phyloP scores from a whole-genome alignment of 2,888 invertebrate genomes.

The Bellardia pandia region DNA sequence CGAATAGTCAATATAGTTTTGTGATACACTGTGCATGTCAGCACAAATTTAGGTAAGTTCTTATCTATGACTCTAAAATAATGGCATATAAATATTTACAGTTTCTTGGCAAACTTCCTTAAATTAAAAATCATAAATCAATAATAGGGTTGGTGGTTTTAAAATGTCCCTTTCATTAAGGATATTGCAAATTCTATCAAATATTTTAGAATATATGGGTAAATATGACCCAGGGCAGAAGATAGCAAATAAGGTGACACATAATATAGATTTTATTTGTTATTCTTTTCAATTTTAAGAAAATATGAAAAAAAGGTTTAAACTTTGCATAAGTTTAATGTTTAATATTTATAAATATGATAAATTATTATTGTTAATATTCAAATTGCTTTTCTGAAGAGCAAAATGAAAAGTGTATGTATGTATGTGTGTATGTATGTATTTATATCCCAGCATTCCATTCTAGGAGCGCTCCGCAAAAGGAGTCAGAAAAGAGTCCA shows the following conservation, averaged over 20 bases:
- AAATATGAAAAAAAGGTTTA: constrained; percentile 1
- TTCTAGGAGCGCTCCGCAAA: too few relatives aligned
- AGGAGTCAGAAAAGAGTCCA: too few relatives aligned
- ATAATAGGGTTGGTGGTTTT: not conserved
- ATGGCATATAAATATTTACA: constrained; percentile 8
- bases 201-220: not conserved
- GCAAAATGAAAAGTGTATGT: not conserved
- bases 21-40: too few relatives aligned
- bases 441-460: too few relatives aligned
- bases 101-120: not conserved
- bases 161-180: not conserved
- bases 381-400: constrained; percentile 42
- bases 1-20: too few relatives aligned
- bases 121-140: not conserved
- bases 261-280: constrained; percentile 10
- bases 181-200: not conserved
- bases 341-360: not conserved
- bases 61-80: not conserved
- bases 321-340: constrained; percentile 21
- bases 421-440: not conserved
- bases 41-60: too few relatives aligned
- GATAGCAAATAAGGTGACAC: not conserved
- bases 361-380: constrained; percentile 35
- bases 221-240: not conserved
- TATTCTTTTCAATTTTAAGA: not conserved